Conservation (phyloP, 2,888 invertebrate genomes). For the Mesorhabditis belari region DNA sequence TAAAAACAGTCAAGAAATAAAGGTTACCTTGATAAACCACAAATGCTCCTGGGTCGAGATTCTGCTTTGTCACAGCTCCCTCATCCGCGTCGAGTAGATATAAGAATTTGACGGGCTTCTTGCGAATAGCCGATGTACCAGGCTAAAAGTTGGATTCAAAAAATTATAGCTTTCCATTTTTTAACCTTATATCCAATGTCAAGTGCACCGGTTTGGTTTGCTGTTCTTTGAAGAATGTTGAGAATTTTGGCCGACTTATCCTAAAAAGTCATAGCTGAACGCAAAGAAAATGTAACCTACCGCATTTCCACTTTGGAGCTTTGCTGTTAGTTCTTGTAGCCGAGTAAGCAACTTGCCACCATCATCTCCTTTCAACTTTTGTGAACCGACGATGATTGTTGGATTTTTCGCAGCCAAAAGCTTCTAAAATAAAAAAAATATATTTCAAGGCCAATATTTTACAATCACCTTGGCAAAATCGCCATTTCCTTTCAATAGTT, state of each 20-base stretch:
- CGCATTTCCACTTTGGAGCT: background rate
- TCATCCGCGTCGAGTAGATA: constrained; percentile 91
- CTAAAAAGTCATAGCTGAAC: background rate
- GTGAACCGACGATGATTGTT: constrained; percentile 81
- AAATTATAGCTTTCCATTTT: too few relatives aligned
- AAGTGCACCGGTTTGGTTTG: constrained; percentile 76
- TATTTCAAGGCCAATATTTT: background rate
- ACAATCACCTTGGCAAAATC: constrained; percentile 40
- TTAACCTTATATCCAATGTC: constrained; percentile 79
- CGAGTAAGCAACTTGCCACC: constrained; percentile 65
- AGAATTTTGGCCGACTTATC: constrained; percentile 63
- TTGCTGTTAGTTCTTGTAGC: constrained; percentile 29
- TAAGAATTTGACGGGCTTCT: constrained; percentile 64
- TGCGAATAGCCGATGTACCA: constrained; percentile 27
- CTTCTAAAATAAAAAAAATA: constrained; percentile 8
- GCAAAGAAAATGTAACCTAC: background rate
- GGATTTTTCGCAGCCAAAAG: constrained; percentile 70
- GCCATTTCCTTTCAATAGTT: constrained; percentile 70
- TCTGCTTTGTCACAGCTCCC: constrained; percentile 68
- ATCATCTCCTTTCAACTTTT: constrained; percentile 69
- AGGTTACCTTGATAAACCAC: constrained; percentile 69
- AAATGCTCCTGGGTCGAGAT: constrained; percentile 73
- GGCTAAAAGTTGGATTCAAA: too few relatives aligned
- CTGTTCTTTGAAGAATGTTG: constrained; percentile 86
- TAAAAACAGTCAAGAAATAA: background rate